These are phyloP conservation scores for Hephaestus fuliginosus DNA, from an alignment of 2,797 vertebrate genomes.

Conservation along the genomic window DNA sequence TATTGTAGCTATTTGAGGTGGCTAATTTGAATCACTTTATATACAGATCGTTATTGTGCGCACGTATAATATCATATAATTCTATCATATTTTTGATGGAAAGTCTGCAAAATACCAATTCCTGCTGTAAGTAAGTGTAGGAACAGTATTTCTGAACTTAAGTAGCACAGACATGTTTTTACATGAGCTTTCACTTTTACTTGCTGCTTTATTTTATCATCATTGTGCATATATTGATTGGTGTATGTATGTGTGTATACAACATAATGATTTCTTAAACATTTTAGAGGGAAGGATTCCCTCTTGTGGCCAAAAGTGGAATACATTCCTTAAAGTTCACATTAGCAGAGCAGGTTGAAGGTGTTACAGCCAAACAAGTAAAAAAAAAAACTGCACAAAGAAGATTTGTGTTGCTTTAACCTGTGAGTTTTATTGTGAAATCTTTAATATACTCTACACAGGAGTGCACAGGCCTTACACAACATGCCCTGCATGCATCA, in stretches of 20 bases:
- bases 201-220: neutral
- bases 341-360: neutral
- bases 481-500: slow-evolving; percentile 87
- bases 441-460: slow-evolving; percentile 68
- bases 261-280: neutral
- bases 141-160: too few species aligned
- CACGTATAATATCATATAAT: neutral
- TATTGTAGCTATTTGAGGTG: neutral
- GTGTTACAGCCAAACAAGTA: neutral
- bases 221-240: neutral
- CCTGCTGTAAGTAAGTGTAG: neutral
- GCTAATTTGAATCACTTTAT: neutral
- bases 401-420: slow-evolving; percentile 53
- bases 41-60: neutral
- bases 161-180: neutral
- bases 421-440: slow-evolving; percentile 83
- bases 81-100: neutral
- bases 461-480: slow-evolving; percentile 78
- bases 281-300: slow-evolving; percentile 39
- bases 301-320: slow-evolving; percentile 63
- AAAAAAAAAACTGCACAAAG: slow-evolving; percentile 10
- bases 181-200: neutral
- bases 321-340: slow-evolving; percentile 18
- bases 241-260: neutral
- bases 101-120: neutral